phyloP scores from a whole-genome alignment of 2,888 invertebrate species.

The Melipona beecheii region DNA sequence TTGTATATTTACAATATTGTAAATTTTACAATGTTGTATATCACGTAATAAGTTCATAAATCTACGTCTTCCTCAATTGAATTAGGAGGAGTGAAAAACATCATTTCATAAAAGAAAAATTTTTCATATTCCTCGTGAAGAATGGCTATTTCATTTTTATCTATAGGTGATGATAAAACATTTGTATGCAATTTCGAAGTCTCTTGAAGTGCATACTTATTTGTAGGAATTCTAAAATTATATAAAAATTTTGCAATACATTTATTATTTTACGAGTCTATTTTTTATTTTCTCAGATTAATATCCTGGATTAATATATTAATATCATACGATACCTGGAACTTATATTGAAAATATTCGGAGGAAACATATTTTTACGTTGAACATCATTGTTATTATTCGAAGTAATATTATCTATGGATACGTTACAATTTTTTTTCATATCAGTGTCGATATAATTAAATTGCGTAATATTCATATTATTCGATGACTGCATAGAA shows the following conservation, averaged over 20 bases:
- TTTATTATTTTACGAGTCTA: not conserved
- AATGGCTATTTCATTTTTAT: not conserved
- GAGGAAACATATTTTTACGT: constrained; percentile 6
- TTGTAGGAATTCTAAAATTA: constrained; percentile 43
- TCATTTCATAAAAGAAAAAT: constrained; percentile 18
- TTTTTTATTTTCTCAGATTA: not conserved
- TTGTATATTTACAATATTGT: not conserved
- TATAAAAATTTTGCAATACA: not conserved
- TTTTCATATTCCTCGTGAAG: constrained; percentile 36
- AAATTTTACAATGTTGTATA: not conserved
- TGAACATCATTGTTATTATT: constrained; percentile 1
- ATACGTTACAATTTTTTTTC: not conserved
- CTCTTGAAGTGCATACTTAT: constrained; percentile 16
- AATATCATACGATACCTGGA: constrained; percentile 38
- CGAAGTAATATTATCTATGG: not conserved
- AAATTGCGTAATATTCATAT: not conserved
- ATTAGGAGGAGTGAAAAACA: constrained; percentile 36
- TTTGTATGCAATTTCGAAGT: constrained; percentile 17
- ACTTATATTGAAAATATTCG: constrained; percentile 20
- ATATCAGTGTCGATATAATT: not conserved
- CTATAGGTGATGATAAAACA: constrained; percentile 3
- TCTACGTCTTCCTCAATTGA: not conserved
- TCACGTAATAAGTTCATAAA: not conserved
- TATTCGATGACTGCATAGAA: not conserved
- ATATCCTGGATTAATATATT: not conserved